Percentiles rank a stretch among this genome's conserved stretches.
Conservation (phyloP, 2,797 vertebrate species). For the Margarornis squamiger region DNA sequence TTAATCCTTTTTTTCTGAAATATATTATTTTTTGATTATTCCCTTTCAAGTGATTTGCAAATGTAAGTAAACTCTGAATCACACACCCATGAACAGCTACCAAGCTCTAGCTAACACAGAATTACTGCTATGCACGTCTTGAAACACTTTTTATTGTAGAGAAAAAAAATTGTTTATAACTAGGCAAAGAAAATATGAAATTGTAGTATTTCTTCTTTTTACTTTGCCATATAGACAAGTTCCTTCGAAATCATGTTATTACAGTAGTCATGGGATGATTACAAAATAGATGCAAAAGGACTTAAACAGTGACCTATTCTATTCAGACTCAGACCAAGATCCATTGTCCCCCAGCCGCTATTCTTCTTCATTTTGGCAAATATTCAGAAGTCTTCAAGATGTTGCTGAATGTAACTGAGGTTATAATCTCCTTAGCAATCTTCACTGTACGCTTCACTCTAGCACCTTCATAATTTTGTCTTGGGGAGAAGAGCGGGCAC, state of each 20-base stretch:
- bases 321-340: not conserved
- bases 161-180: not conserved
- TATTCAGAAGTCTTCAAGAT: not conserved
- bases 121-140: not conserved
- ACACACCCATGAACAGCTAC: not conserved
- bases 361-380: not conserved
- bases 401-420: not conserved
- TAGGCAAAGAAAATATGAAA: not conserved
- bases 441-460: not conserved
- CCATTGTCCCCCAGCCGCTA: not conserved
- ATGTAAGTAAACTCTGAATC: not conserved
- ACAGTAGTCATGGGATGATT: not conserved
- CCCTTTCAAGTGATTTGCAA: not conserved
- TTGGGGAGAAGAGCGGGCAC: not conserved
- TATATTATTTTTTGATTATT: not conserved
- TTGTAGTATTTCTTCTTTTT: not conserved
- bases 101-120: not conserved
- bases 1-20: not conserved
- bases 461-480: not conserved
- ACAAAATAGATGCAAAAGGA: not conserved
- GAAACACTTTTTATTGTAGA: not conserved
- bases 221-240: not conserved
- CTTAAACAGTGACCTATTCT: not conserved
- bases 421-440: not conserved
- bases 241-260: not conserved